Evolutionary conservation across 2,113 vertebrate genomes (phyloP).

Genomic region (Rhodinocichla rosea): DNA sequence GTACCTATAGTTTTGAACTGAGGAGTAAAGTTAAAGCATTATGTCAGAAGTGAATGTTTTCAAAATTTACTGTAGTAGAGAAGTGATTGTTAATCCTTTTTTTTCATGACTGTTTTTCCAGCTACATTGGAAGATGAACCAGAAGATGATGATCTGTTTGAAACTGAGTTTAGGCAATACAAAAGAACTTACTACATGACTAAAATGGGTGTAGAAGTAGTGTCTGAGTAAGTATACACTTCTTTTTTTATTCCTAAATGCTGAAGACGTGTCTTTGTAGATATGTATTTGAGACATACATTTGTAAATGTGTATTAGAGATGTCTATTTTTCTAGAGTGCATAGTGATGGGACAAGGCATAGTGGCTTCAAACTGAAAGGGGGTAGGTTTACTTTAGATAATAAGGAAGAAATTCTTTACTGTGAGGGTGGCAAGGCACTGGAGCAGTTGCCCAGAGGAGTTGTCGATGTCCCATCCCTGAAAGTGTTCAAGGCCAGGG

Average conservation of each 20-base stretch:
- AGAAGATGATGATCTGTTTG: conserved; percentile 97
- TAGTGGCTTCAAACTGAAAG: background rate
- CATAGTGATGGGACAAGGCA: background rate
- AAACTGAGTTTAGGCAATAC: conserved; percentile 96
- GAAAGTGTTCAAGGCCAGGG: background rate
- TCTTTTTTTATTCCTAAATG: background rate
- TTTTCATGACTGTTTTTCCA: conserved; percentile 37
- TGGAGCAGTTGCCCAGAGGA: background rate
- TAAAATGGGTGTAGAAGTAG: conserved; percentile 95
- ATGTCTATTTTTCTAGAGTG: background rate
- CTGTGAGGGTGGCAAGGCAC: background rate
- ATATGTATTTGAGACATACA: background rate
- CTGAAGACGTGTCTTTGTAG: background rate
- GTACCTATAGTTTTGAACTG: background rate
- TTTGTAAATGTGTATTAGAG: background rate
- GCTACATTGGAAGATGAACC: conserved; percentile 81
- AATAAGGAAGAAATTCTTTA: background rate
- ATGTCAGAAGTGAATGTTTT: background rate
- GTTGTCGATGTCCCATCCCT: background rate
- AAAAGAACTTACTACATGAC: conserved; percentile 98
- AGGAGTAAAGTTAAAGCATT: background rate
- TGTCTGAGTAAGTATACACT: conserved; percentile 87
- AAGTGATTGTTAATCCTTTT: background rate
- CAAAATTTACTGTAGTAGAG: background rate
- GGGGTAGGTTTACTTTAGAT: background rate